A percentile compares a stretch with the other conserved stretches of the same genome.
Conservation (phyloP, 2,888 invertebrate species). For the Scrobipalpa atriplicella region DNA sequence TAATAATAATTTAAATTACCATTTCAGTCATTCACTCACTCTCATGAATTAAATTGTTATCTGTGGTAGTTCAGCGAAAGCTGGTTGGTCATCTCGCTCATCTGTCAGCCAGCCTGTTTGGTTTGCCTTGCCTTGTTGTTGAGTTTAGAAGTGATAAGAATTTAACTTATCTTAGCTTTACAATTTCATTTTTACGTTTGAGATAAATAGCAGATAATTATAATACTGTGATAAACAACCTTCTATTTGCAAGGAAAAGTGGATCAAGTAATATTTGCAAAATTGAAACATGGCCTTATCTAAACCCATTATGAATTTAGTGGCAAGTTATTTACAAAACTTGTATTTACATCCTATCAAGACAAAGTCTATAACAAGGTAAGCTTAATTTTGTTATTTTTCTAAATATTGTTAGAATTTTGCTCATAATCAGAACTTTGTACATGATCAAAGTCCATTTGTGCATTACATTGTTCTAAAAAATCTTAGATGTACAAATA, state of each 20-base stretch:
- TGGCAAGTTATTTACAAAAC: constrained; percentile 88
- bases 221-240: constrained; percentile 14
- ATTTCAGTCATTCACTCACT: not conserved
- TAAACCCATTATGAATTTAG: constrained; percentile 86
- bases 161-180: not conserved
- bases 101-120: too few relatives aligned
- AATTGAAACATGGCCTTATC: constrained; percentile 84
- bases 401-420: not conserved
- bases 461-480: not conserved
- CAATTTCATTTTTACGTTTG: not conserved
- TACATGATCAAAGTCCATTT: constrained; percentile 12
- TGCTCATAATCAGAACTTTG: not conserved
- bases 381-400: constrained; percentile 45
- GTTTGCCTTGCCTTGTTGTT: not conserved
- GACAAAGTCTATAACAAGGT: constrained; percentile 92
- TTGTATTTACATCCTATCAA: constrained; percentile 89
- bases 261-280: not conserved
- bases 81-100: not conserved
- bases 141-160: not conserved
- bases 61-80: not conserved
- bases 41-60: not conserved
- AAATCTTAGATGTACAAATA: not conserved
- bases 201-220: constrained; percentile 6
- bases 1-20: not conserved
- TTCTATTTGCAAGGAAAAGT: not conserved